A percentile compares a stretch with the other conserved stretches of the same genome.
These are phyloP conservation scores for Ambastaia sidthimunki DNA, from an alignment of 2,797 vertebrate genomes.

Conservation along the genomic window DNA sequence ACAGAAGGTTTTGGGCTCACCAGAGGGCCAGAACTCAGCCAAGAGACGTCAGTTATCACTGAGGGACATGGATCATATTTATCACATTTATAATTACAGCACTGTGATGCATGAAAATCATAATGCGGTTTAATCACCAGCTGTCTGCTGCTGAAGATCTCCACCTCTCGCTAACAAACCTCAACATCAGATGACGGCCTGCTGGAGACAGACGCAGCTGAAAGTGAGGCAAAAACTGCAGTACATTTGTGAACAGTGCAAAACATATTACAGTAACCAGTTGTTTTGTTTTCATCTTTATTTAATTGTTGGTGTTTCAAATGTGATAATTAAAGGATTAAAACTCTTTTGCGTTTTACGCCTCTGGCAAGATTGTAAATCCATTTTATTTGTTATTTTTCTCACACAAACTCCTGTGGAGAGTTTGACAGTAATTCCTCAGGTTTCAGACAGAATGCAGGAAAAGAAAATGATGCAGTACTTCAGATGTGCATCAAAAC, in stretches of 20 bases:
- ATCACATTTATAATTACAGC: conserved; percentile 49
- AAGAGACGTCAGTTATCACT: conserved; percentile 47
- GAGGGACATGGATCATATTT: conserved; percentile 47
- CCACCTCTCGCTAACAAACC: conserved; percentile 37
- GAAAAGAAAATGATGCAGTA: conserved; percentile 33
- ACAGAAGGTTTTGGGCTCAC: not conserved
- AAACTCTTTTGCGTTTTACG: not conserved
- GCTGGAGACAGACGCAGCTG: not conserved
- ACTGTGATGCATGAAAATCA: conserved; percentile 29
- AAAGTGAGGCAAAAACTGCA: not conserved
- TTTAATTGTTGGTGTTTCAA: conserved; percentile 31
- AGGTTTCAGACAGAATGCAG: conserved; percentile 52
- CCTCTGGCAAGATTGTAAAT: conserved; percentile 17
- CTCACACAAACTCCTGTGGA: conserved; percentile 23
- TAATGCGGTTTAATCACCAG: conserved; percentile 52
- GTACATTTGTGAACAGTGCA: not conserved
- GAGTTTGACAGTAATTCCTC: conserved; percentile 47
- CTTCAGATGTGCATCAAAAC: conserved; percentile 48
- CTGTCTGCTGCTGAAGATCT: conserved; percentile 27
- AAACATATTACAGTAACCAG: not conserved
- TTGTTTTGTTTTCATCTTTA: conserved; percentile 6
- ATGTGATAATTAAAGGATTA: conserved; percentile 31
- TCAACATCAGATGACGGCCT: conserved; percentile 11
- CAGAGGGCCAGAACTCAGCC: conserved; percentile 2
- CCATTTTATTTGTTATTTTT: conserved; percentile 28